These are phyloP conservation scores for Pseudomyrmex pallidus DNA, from an alignment of 1,140 invertebrate species.

Conservation along the genomic window DNA sequence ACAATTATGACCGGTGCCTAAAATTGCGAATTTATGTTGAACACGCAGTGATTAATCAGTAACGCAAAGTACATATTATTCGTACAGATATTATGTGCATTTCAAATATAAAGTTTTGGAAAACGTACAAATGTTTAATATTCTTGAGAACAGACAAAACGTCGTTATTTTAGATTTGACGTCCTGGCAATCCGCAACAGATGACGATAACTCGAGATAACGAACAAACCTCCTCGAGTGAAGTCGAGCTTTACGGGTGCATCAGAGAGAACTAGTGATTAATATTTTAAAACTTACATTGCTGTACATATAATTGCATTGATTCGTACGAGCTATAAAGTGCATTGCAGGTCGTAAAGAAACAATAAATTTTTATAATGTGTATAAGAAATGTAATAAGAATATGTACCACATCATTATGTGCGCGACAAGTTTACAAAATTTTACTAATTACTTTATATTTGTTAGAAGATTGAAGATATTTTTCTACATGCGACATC, in stretches of 20 bases:
- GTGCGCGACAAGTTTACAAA: no score
- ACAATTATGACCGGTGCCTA: slow-evolving; percentile 51
- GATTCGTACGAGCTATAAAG: slow-evolving; percentile 58
- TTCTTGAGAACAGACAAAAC: slow-evolving; percentile 11
- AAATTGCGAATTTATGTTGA: slow-evolving; percentile 30
- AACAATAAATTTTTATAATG: neutral
- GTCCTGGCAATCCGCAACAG: slow-evolving; percentile 60
- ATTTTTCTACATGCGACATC: no score
- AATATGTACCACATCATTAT: no score
- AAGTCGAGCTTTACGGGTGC: slow-evolving; percentile 48
- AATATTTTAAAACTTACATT: slow-evolving; percentile 66
- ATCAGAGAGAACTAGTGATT: slow-evolving; percentile 60
- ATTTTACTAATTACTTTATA: no score
- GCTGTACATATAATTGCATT: slow-evolving; percentile 69
- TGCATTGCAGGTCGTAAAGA: slow-evolving; percentile 21
- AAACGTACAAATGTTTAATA: slow-evolving; percentile 48
- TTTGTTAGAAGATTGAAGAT: no score
- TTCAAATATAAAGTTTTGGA: slow-evolving; percentile 29
- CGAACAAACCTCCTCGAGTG: slow-evolving; percentile 19
- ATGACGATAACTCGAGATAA: slow-evolving; percentile 46
- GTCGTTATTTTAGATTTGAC: slow-evolving; percentile 13
- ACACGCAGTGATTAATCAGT: slow-evolving; percentile 7
- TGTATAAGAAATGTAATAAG: neutral
- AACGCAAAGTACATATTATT: slow-evolving; percentile 6
- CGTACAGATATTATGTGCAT: slow-evolving; percentile 3